Evolutionary conservation across 2,888 invertebrate genomes (phyloP), one percentile per base, ranked within the genome.

Genomic region (Poecilus cupreus): DNA sequence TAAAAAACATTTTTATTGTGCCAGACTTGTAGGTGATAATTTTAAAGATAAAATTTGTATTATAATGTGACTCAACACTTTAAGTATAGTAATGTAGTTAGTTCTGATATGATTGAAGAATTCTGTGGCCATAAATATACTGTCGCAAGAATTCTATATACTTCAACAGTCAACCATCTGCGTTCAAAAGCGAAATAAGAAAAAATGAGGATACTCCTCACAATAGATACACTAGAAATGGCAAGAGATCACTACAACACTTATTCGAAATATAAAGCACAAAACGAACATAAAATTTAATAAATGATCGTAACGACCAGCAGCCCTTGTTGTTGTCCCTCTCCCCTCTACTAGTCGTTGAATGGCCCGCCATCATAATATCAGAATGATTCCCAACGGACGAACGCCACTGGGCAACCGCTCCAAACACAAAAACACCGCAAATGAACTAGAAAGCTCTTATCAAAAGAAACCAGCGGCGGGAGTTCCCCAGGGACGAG

Each of bases 241-340:
- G 60, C 60, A 60, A 60, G 60, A 60, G 60, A 60, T 60, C 60
- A 60, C n/a, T 13, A 60, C 24, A 13, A 22, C 24, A 26, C 24
- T 60, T 60, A 60, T 60, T 60, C 60, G 26, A 60, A 60, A 60
- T 60, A 60, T 60, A 60, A 60, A 60, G 26, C 60, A 60, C 60
- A 60, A 60, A 60, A 60, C 60, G 26, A 60, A 60, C 60, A 60
- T 60, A 60, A 60, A 60, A 60, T 60, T 60, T 60, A 60, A 60
- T 60, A 60, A 60, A 60, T 60, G 60, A 60, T 60, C 60, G 60
- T 60, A 26, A 60, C 26, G 60, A 26, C 20, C 54, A 54, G 54
- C 20, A 20, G 54, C 20, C 54, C 22, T 54, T 54, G 54, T 54
- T 54, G 22, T 54, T 18, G 6, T 11, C 54, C 18, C 54, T 11